These are phyloP conservation scores for Drosophila rufa DNA, from an alignment of 1,140 invertebrate genomes.

Conservation along the genomic window DNA sequence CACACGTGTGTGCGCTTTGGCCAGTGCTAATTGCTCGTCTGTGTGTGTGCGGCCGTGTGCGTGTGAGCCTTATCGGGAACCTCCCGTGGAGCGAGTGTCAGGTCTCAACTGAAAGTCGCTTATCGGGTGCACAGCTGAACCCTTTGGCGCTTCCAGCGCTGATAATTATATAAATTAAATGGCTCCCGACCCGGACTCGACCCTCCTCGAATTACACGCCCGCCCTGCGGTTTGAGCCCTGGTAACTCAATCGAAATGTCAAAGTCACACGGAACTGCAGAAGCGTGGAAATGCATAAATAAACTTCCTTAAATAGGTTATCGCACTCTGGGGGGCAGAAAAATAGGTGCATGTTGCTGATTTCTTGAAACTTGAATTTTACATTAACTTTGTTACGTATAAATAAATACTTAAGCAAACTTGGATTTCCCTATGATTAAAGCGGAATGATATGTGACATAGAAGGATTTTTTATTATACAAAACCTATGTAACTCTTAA, in stretches of 20 bases:
- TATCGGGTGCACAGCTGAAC: slow-evolving; percentile 71
- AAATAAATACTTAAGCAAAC: too few relatives aligned
- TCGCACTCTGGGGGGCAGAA: not conserved
- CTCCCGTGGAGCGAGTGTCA: slow-evolving; percentile 53
- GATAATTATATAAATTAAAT: slow-evolving; percentile 76
- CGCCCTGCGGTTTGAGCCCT: slow-evolving; percentile 3
- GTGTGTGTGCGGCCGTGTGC: slow-evolving; percentile 25
- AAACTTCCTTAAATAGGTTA: slow-evolving; percentile 30
- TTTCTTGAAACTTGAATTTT: too few relatives aligned
- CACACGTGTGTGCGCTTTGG: slow-evolving; percentile 36
- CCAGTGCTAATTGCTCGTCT: slow-evolving; percentile 51
- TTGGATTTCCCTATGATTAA: too few relatives aligned
- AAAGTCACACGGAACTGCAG: slow-evolving; percentile 58
- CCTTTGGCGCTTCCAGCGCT: slow-evolving; percentile 60
- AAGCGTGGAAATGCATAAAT: slow-evolving; percentile 71
- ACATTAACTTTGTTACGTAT: too few relatives aligned
- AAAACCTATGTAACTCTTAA: too few relatives aligned
- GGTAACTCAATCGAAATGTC: slow-evolving; percentile 80
- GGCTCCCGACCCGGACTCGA: slow-evolving; percentile 16
- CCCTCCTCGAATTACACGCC: slow-evolving; percentile 27
- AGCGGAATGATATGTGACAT: too few relatives aligned
- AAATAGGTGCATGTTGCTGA: not conserved
- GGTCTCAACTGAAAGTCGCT: slow-evolving; percentile 67
- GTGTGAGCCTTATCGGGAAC: slow-evolving; percentile 64
- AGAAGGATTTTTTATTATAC: too few relatives aligned